phyloP scores from a whole-genome alignment of 2,888 invertebrate genomes.

The Tipula vernalis region DNA sequence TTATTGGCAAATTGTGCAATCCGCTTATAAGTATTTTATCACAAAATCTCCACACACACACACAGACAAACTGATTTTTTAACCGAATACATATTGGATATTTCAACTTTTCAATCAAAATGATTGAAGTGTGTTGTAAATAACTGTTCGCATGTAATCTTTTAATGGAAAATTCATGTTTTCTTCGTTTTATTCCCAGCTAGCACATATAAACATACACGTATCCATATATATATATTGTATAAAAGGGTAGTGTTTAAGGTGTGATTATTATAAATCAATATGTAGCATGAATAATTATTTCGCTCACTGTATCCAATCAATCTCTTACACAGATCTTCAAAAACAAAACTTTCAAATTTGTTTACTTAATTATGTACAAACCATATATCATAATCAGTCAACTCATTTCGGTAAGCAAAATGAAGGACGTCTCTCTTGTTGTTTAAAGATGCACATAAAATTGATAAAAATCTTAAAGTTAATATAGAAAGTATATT shows the following conservation, averaged over 20 bases:
- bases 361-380: not conserved
- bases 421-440: not conserved
- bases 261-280: not conserved
- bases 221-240: not conserved
- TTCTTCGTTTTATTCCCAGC: not conserved
- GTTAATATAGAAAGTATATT: too few species aligned
- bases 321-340: not conserved
- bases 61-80: not conserved
- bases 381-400: not conserved
- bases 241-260: conserved; percentile 7
- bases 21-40: not conserved
- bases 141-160: not conserved
- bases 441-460: not conserved
- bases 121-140: not conserved
- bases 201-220: not conserved
- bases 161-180: conserved; percentile 12
- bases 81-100: not conserved
- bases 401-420: not conserved
- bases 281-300: not conserved
- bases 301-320: not conserved
- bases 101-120: not conserved
- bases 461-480: not conserved
- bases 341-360: not conserved
- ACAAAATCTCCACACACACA: not conserved
- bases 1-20: not conserved